Evolutionary conservation across 2,113 vertebrate species (phyloP), one percentile per base, ranked within the genome.

Genomic region (Clarias gariepinus): DNA sequence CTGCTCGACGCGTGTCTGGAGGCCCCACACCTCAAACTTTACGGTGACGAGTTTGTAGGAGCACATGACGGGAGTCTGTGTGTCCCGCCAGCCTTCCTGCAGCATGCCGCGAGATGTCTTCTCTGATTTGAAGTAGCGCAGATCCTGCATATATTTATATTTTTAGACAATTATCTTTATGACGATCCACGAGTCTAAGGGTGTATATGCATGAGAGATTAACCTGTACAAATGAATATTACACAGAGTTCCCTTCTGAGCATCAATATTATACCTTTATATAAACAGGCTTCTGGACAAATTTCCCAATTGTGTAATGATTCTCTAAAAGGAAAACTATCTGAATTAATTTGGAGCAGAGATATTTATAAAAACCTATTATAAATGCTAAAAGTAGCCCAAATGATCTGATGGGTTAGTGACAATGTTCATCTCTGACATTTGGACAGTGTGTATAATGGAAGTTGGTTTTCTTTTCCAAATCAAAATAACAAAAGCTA

Each of bases 1-100:
- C 87, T 99, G 98, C 91, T 99, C 98, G 91, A 99, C 98, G 53
- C 98, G 96, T 3, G 97, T 99, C 89, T 99, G 98, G 90, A 99
- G 96, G 73, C 98, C 98, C 98, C 98, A 99, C 89, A 99, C 98
- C 94, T 99, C 98, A 64, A 99, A 99, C 93, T 99, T 99, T 87
- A 99, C 97, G 0, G 96, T 97, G 92, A 99, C 98, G 81, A 99
- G 95, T 92, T 99, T 99, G 94, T 99, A 99, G 91, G 98, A 99
- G 90, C 98, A 99, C 98, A 99, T 99, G 93, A 99, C 97, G 52
- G 98, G 98, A 73, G 98, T 93, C 74, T 98, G 97, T 1, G 89
- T 95, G 12, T 98, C 93, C 90, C 97, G 96, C 98, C 98, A 99
- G 86, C 96, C 98, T 91, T 99, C 97, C 94, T 96, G 95, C 87